Evolutionary conservation across 2,797 vertebrate species (phyloP).

Genomic region (Ara ararauna): DNA sequence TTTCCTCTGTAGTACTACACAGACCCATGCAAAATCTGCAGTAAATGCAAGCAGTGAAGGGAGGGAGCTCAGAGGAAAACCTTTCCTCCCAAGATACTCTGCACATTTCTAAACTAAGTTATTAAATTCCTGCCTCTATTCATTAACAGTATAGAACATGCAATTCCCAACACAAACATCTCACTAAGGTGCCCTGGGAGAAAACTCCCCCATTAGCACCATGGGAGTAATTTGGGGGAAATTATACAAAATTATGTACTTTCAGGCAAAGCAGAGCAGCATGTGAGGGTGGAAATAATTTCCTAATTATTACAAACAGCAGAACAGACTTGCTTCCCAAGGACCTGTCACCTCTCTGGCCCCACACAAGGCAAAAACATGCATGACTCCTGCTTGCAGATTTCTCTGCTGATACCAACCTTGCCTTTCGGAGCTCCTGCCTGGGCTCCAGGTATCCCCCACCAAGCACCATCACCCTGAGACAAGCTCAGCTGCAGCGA

Average conservation of each 20-base stretch:
- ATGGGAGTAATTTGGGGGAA: conserved; percentile 56
- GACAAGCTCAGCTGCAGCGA: not conserved
- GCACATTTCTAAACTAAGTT: conserved; percentile 5
- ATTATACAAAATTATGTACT: conserved; percentile 15
- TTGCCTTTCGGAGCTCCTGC: too few species aligned
- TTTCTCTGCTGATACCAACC: not conserved
- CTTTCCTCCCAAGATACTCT: not conserved
- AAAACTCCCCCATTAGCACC: conserved; percentile 49
- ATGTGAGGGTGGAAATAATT: conserved; percentile 9
- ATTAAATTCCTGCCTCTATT: conserved; percentile 15
- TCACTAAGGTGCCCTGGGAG: conserved; percentile 10
- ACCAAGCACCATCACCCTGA: too few species aligned
- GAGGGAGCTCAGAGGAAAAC: conserved; percentile 1
- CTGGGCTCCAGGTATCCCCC: too few species aligned
- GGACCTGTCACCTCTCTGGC: not conserved
- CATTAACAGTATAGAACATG: not conserved
- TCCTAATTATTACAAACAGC: not conserved
- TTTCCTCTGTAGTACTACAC: not conserved
- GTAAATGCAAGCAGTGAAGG: not conserved
- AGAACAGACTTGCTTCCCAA: not conserved
- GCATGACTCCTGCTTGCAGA: accelerated
- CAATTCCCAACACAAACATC: conserved; percentile 51
- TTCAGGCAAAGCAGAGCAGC: not conserved
- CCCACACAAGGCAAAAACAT: not conserved
- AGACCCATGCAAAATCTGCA: not conserved